phyloP scores from a whole-genome alignment of 2,888 invertebrate genomes.

The Helicoverpa assulta region DNA sequence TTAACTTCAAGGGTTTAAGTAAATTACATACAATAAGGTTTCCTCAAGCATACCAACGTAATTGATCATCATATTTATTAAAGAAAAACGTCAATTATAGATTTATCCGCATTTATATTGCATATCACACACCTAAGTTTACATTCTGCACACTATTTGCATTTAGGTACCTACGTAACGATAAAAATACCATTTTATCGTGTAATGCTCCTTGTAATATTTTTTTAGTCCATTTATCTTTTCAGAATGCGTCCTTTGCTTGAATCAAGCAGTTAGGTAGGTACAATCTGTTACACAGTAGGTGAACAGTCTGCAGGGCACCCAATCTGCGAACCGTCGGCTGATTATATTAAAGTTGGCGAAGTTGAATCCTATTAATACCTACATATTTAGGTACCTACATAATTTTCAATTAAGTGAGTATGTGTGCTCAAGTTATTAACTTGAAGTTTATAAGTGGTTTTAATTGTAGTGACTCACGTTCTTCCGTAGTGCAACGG shows the following conservation, averaged over 20 bases:
- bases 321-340: too few relatives aligned
- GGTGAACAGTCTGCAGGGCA: too few relatives aligned
- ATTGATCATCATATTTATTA: constrained; percentile 33
- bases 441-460: constrained; percentile 10
- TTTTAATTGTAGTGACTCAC: constrained; percentile 47
- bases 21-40: constrained; percentile 38
- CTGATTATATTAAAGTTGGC: too few relatives aligned
- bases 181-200: background rate
- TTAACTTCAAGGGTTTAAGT: constrained; percentile 48
- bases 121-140: background rate
- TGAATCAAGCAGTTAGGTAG: too few relatives aligned
- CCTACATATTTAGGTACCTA: background rate
- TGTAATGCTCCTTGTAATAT: too few relatives aligned
- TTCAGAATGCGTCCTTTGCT: too few relatives aligned
- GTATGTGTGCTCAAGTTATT: constrained; percentile 16
- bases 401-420: constrained; percentile 18
- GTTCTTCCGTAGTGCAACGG: constrained; percentile 50
- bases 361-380: too few relatives aligned
- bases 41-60: constrained; percentile 41
- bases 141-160: background rate
- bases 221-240: too few relatives aligned
- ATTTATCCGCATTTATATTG: constrained; percentile 33
- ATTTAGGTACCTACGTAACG: background rate
- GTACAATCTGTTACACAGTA: too few relatives aligned
- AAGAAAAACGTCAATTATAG: constrained; percentile 28